A percentile compares a stretch with the other conserved stretches of the same genome.
phyloP scores from a whole-genome alignment of 2,888 invertebrate genomes.

The Aelia acuminata region DNA sequence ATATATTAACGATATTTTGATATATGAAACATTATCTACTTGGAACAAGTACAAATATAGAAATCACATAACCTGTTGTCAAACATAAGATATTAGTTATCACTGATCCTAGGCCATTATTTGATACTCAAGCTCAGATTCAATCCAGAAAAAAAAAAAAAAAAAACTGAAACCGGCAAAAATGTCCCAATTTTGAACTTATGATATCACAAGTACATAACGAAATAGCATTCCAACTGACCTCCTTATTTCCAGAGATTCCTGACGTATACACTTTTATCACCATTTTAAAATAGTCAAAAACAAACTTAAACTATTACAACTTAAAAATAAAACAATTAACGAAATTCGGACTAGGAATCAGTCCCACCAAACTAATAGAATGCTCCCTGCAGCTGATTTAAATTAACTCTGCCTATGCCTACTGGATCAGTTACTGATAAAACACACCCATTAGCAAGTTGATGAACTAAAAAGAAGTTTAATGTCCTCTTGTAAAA shows the following conservation, averaged over 20 bases:
- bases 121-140: neutral
- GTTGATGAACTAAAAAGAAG: neutral
- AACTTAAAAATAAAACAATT: slow-evolving; percentile 39
- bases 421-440: neutral
- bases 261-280: slow-evolving; percentile 93
- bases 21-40: slow-evolving; percentile 39
- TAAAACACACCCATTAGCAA: slow-evolving; percentile 16
- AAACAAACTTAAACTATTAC: slow-evolving; percentile 10
- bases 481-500: neutral
- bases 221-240: slow-evolving; percentile 70
- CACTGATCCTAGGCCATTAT: neutral
- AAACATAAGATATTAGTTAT: neutral
- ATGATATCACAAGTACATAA: neutral
- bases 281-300: slow-evolving; percentile 75
- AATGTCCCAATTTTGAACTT: slow-evolving; percentile 22
- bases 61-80: neutral
- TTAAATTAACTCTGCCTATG: slow-evolving; percentile 43
- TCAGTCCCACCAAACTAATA: slow-evolving; percentile 7
- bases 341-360: neutral
- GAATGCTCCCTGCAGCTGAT: slow-evolving; percentile 43
- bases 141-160: neutral
- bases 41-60: slow-evolving; percentile 35
- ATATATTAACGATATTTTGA: slow-evolving; percentile 8
- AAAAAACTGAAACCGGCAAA: slow-evolving; percentile 37
- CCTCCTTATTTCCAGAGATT: slow-evolving; percentile 95